These are phyloP conservation scores for Stenchaetothrips biformis DNA, from an alignment of 2,888 invertebrate genomes.

Conservation along the genomic window DNA sequence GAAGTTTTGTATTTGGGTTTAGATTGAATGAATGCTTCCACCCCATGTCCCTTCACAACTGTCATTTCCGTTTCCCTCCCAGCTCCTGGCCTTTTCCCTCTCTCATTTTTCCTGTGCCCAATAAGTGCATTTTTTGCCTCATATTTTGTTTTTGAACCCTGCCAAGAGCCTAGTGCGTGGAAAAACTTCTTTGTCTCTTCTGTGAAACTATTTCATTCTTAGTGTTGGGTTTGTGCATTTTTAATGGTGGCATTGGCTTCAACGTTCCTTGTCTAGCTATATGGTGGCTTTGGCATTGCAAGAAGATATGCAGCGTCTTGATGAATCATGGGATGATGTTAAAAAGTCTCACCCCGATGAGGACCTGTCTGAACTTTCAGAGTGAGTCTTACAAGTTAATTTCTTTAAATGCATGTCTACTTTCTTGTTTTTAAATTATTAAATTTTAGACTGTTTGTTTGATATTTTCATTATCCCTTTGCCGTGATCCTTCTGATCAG, in stretches of 20 bases:
- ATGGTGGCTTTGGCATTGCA: constrained; percentile 49
- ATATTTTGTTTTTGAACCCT: neutral
- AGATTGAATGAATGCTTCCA: neutral
- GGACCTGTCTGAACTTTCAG: constrained; percentile 25
- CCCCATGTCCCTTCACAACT: neutral
- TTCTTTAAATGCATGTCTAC: neutral
- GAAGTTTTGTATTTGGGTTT: neutral
- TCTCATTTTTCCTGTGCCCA: neutral
- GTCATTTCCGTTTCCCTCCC: neutral
- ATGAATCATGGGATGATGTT: constrained; percentile 28
- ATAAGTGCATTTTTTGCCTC: neutral
- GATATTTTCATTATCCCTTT: no score
- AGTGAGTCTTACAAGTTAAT: constrained; percentile 32
- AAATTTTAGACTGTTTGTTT: no score
- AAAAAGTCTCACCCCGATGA: constrained; percentile 10
- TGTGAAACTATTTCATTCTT: neutral
- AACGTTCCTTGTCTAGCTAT: constrained; percentile 42
- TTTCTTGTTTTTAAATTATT: no score
- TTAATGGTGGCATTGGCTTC: constrained; percentile 5
- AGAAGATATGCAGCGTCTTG: constrained; percentile 42
- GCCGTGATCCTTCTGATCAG: no score
- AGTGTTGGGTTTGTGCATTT: neutral
- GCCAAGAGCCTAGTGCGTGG: neutral
- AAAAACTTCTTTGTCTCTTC: neutral
- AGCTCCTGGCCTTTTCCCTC: neutral